Conservation (phyloP, 2,888 invertebrate species). For the Cryptocephalus primarius region DNA sequence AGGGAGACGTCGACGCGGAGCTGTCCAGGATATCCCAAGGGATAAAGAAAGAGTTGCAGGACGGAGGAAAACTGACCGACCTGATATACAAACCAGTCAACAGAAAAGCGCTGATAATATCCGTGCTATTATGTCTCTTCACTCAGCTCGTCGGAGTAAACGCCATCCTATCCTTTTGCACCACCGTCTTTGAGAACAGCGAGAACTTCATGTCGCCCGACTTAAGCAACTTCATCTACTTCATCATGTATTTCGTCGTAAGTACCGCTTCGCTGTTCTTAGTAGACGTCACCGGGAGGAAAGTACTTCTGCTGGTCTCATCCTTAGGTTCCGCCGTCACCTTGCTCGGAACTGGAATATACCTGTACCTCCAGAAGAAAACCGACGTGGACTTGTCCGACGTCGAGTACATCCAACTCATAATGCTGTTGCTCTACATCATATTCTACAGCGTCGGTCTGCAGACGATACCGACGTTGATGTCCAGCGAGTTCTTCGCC, state of each 20-base stretch:
- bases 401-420: constrained; percentile 19
- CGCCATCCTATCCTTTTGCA: constrained; percentile 33
- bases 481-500: constrained; percentile 57
- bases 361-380: constrained; percentile 32
- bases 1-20: constrained; percentile 34
- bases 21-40: constrained; percentile 40
- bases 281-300: constrained; percentile 50
- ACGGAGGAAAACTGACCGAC: constrained; percentile 34
- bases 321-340: constrained; percentile 21
- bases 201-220: constrained; percentile 24
- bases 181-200: constrained; percentile 29
- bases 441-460: constrained; percentile 50
- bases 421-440: constrained; percentile 20
- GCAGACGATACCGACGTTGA: constrained; percentile 64
- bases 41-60: constrained; percentile 36
- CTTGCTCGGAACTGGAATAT: constrained; percentile 35
- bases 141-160: constrained; percentile 35
- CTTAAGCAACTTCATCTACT: constrained; percentile 26
- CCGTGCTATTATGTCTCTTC: constrained; percentile 37
- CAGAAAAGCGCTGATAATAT: constrained; percentile 25
- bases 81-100: constrained; percentile 20
- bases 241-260: constrained; percentile 29
- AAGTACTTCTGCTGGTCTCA: constrained; percentile 51
- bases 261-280: constrained; percentile 33
- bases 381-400: constrained; percentile 17